Conservation (phyloP, 2,888 invertebrate genomes). For the Melipona bicolor region DNA sequence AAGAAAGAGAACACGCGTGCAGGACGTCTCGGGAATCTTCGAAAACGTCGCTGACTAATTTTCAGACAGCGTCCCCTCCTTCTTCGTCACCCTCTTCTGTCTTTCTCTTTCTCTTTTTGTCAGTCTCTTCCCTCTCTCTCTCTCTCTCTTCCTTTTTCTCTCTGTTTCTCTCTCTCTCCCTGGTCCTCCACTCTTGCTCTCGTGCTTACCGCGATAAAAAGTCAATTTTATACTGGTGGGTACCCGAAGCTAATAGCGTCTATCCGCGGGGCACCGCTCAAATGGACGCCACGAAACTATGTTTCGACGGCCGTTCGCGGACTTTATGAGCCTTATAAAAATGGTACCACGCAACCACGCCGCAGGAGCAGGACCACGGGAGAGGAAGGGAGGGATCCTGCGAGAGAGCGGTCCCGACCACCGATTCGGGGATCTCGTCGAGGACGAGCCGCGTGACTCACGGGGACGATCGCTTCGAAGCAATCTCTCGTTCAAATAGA, state of each 20-base stretch:
- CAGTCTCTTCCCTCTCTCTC: background rate
- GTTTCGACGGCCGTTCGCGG: slow-evolving; percentile 68
- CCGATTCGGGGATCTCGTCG: slow-evolving; percentile 51
- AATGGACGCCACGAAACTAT: slow-evolving; percentile 60
- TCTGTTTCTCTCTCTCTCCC: background rate
- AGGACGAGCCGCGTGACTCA: slow-evolving; percentile 49
- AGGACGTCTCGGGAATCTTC: slow-evolving; percentile 54
- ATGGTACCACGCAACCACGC: slow-evolving; percentile 72
- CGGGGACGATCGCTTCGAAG: slow-evolving; percentile 27
- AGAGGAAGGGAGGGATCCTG: slow-evolving; percentile 26
- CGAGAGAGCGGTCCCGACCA: slow-evolving; percentile 18
- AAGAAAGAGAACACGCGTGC: slow-evolving; percentile 40
- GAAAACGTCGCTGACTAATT: slow-evolving; percentile 67
- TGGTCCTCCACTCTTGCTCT: background rate
- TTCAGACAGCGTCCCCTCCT: slow-evolving; percentile 45
- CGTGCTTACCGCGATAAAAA: slow-evolving; percentile 64
- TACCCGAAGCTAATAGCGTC: slow-evolving; percentile 67
- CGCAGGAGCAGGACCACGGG: slow-evolving; percentile 38
- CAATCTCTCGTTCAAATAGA: slow-evolving; percentile 47
- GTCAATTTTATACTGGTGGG: slow-evolving; percentile 68
- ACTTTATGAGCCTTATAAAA: slow-evolving; percentile 82
- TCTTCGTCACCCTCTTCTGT: slow-evolving; percentile 16
- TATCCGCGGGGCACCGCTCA: slow-evolving; percentile 52
- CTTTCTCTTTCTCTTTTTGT: slow-evolving; percentile 9
- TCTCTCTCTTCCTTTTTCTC: slow-evolving; percentile 22